Evolutionary conservation across 2,113 vertebrate species (phyloP).

Genomic region (Sprattus sprattus): DNA sequence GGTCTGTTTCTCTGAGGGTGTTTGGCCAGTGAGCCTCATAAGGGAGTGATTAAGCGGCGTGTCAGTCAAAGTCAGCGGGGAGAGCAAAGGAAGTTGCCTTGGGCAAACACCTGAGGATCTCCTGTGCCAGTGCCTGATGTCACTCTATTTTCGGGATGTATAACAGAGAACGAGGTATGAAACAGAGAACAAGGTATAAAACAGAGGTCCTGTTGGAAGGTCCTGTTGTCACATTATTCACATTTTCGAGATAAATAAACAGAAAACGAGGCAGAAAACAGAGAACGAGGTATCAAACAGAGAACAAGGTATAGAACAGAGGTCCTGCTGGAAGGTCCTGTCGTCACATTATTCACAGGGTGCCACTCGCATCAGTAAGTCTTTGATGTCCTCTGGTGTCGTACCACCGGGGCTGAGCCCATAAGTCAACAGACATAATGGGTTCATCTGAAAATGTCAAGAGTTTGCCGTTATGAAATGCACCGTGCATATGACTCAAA

Average conservation of each 20-base stretch:
- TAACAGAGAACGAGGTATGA: background rate
- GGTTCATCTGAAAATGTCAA: background rate
- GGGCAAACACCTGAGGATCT: background rate
- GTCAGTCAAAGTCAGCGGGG: background rate
- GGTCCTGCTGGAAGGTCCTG: background rate
- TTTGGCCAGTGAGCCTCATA: background rate
- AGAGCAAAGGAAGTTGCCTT: background rate
- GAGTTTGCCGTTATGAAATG: background rate
- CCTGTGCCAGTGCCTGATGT: background rate
- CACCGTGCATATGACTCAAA: background rate
- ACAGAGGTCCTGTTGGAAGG: background rate
- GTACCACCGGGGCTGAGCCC: background rate
- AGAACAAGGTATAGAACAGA: background rate
- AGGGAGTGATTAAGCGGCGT: background rate
- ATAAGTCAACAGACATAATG: background rate
- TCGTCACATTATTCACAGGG: background rate
- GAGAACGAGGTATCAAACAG: background rate
- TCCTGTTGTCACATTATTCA: background rate
- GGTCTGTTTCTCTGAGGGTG: background rate
- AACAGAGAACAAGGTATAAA: background rate
- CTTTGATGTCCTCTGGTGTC: background rate
- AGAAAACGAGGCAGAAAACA: background rate
- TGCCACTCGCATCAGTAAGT: background rate
- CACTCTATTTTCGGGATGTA: background rate
- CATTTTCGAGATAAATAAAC: background rate